Evolutionary conservation across 2,888 invertebrate species (phyloP).

Genomic region (Andrena camellia): DNA sequence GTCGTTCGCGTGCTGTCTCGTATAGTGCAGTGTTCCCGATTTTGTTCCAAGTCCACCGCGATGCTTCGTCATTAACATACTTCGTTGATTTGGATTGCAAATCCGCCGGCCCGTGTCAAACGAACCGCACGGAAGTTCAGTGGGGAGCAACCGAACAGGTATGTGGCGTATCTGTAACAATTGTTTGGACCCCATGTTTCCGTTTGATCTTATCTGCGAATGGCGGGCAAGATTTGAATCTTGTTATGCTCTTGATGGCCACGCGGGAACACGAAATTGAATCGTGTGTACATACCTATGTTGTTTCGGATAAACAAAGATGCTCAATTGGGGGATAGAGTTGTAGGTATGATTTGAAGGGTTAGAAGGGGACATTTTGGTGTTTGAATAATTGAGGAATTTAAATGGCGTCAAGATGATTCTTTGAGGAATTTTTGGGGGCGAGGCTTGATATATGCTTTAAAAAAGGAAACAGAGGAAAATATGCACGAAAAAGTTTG

Average conservation of each 20-base stretch:
- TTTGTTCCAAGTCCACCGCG: slow-evolving; percentile 24
- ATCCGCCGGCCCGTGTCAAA: slow-evolving; percentile 49
- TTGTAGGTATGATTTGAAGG: too few relatives aligned
- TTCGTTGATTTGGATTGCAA: slow-evolving; percentile 74
- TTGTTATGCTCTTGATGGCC: slow-evolving; percentile 1
- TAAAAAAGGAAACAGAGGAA: too few relatives aligned
- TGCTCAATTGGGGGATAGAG: too few relatives aligned
- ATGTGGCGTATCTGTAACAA: slow-evolving; percentile 32
- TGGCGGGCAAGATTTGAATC: slow-evolving; percentile 42
- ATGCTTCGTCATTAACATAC: slow-evolving; percentile 58
- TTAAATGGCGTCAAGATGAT: too few relatives aligned
- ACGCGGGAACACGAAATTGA: not conserved
- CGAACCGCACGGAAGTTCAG: slow-evolving; percentile 43
- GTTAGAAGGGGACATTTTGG: not conserved
- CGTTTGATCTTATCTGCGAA: slow-evolving; percentile 49
- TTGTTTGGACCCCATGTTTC: slow-evolving; percentile 47
- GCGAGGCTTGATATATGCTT: too few relatives aligned
- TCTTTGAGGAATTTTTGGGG: too few relatives aligned
- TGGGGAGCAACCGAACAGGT: slow-evolving; percentile 29
- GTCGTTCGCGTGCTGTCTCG: not conserved
- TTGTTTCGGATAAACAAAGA: not conserved
- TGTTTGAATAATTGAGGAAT: too few relatives aligned
- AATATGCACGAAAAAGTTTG: too few relatives aligned
- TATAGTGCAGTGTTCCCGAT: not conserved
- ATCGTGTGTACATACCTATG: not conserved